Evolutionary conservation across 2,888 invertebrate species (phyloP).

Genomic region (Acronicta aceris): DNA sequence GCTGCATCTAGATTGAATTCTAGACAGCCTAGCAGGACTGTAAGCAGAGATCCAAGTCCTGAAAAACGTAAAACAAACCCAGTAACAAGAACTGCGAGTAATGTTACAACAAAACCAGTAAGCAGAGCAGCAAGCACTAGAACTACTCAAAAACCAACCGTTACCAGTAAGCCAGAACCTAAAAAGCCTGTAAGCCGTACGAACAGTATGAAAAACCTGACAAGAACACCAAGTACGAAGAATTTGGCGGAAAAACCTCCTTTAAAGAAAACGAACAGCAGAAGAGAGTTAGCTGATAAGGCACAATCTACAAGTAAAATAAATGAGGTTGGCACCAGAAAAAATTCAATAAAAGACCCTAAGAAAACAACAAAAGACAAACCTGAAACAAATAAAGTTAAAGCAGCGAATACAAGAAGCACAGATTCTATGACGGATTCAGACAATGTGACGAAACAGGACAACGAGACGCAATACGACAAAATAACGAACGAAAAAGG

Average conservation of each 20-base stretch:
- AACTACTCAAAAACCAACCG: conserved; percentile 71
- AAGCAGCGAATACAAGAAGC: conserved; percentile 57
- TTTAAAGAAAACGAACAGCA: conserved; percentile 74
- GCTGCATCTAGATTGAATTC: conserved; percentile 82
- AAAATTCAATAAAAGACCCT: conserved; percentile 61
- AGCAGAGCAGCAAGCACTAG: conserved; percentile 73
- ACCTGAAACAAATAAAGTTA: conserved; percentile 54
- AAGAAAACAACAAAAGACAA: conserved; percentile 53
- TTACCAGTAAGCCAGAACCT: conserved; percentile 71
- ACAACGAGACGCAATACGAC: conserved; percentile 85
- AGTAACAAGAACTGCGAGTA: conserved; percentile 64
- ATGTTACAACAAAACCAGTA: conserved; percentile 67
- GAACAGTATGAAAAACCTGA: conserved; percentile 81
- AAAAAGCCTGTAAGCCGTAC: conserved; percentile 81
- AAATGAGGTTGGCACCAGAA: conserved; percentile 71
- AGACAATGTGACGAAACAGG: conserved; percentile 77
- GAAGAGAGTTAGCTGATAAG: conserved; percentile 74
- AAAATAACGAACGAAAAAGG: conserved; percentile 80
- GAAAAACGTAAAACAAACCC: conserved; percentile 74
- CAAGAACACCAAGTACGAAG: conserved; percentile 80
- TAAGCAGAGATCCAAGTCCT: conserved; percentile 82
- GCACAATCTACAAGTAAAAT: conserved; percentile 73
- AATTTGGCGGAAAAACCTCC: conserved; percentile 80
- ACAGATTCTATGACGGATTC: conserved; percentile 64
- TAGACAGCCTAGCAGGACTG: conserved; percentile 80